These are phyloP conservation scores for Selenia dentaria DNA, from an alignment of 2,888 invertebrate genomes.

Conservation along the genomic window DNA sequence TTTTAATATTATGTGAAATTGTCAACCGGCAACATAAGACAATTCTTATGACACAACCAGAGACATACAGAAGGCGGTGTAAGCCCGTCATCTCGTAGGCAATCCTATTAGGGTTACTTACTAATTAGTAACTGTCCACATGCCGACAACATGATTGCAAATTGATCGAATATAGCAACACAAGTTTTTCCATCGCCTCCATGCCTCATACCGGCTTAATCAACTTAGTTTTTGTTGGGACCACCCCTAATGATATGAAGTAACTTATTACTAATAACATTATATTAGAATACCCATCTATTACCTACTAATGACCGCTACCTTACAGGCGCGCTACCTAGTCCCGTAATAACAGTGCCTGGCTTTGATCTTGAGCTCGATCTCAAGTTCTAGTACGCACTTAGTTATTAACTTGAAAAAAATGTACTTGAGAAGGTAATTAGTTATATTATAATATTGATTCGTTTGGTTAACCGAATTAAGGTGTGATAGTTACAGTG, in stretches of 20 bases:
- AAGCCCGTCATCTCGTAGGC: too few species aligned
- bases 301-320: slow-evolving; percentile 35
- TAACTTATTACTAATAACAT: slow-evolving; percentile 33
- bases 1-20: too few species aligned
- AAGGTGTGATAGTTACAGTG: too few species aligned
- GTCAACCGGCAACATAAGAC: too few species aligned
- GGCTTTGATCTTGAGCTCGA: not conserved
- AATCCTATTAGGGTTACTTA: too few species aligned
- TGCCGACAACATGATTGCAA: slow-evolving; percentile 5
- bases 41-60: too few species aligned
- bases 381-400: not conserved
- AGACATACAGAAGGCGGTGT: too few species aligned
- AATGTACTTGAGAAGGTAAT: too few species aligned
- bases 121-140: too few species aligned
- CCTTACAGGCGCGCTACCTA: slow-evolving; percentile 12
- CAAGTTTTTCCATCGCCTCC: slow-evolving; percentile 9
- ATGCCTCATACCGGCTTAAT: slow-evolving; percentile 18
- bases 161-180: slow-evolving; percentile 8
- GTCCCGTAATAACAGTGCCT: slow-evolving; percentile 14
- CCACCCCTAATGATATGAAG: slow-evolving; percentile 38
- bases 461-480: too few species aligned
- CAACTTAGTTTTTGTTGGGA: slow-evolving; percentile 35
- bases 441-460: not conserved
- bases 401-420: too few species aligned
- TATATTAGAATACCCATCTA: slow-evolving; percentile 40